These are phyloP conservation scores for Bos javanicus DNA, from an alignment of 2,113 vertebrate genomes.

Conservation along the genomic window DNA sequence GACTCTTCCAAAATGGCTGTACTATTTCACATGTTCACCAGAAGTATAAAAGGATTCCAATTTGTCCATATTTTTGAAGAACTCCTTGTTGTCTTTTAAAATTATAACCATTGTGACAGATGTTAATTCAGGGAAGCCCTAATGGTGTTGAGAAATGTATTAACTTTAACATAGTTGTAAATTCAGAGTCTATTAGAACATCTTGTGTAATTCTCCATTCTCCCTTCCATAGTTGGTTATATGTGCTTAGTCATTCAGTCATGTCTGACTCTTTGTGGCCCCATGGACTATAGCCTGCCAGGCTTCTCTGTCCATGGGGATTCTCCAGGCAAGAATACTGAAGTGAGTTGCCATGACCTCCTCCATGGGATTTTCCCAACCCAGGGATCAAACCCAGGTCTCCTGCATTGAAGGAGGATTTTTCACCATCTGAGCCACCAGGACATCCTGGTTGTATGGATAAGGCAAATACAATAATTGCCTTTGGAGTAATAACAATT, in stretches of 20 bases:
- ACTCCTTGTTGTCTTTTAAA: not conserved
- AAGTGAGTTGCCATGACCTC: not conserved
- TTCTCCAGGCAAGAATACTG: not conserved
- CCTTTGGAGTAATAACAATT: not conserved
- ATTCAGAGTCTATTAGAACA: not conserved
- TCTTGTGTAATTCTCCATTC: not conserved
- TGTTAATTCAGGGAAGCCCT: not conserved
- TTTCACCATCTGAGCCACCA: not conserved
- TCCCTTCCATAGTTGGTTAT: not conserved
- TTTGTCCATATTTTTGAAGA: not conserved
- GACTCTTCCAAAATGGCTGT: not conserved
- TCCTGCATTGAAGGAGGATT: not conserved
- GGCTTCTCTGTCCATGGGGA: not conserved
- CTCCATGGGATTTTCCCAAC: not conserved
- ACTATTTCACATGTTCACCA: not conserved
- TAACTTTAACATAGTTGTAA: not conserved
- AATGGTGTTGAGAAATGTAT: not conserved
- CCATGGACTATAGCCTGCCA: not conserved
- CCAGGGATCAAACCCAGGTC: not conserved
- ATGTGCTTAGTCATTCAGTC: not conserved
- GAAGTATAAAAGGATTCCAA: not conserved
- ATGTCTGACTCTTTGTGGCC: not conserved
- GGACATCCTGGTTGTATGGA: not conserved
- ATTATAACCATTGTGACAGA: not conserved
- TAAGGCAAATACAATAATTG: not conserved